phyloP scores from a whole-genome alignment of 2,113 vertebrate species.

The Gracilinanus agilis region DNA sequence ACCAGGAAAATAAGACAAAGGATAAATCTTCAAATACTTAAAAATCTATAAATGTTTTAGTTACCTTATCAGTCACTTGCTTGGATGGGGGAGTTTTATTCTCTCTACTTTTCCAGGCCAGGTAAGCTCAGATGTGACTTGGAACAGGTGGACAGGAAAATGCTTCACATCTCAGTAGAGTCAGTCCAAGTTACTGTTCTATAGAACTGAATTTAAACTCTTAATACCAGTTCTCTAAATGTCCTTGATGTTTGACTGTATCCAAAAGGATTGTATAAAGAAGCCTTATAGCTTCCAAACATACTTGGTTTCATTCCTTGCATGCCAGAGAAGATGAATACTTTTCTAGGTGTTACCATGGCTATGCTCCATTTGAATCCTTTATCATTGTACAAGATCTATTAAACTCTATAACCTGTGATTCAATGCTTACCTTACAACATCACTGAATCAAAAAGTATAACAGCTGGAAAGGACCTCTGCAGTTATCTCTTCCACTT shows the following conservation, averaged over 20 bases:
- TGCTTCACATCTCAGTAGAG: background rate
- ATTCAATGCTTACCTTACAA: background rate
- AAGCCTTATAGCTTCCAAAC: conserved; percentile 45
- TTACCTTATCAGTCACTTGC: conserved; percentile 62
- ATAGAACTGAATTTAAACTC: conserved; percentile 1
- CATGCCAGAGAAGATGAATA: conserved; percentile 34
- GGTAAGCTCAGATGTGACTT: background rate
- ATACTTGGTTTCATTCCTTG: conserved; percentile 24
- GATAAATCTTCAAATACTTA: conserved; percentile 43
- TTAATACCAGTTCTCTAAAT: conserved; percentile 41
- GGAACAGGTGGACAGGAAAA: background rate
- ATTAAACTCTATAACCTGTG: background rate
- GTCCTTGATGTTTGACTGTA: background rate
- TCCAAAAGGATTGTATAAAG: conserved; percentile 21
- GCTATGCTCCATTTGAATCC: background rate
- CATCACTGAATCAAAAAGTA: background rate
- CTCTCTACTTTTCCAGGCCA: conserved; percentile 45
- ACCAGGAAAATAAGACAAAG: conserved; percentile 45
- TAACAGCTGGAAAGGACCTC: background rate
- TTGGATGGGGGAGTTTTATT: conserved; percentile 21
- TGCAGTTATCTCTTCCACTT: background rate
- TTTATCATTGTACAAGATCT: background rate
- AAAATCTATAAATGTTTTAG: conserved; percentile 25
- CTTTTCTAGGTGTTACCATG: background rate
- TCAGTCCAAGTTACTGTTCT: background rate